Evolutionary conservation across 2,888 invertebrate genomes (phyloP).

Genomic region (Alloscopus bannaensis): DNA sequence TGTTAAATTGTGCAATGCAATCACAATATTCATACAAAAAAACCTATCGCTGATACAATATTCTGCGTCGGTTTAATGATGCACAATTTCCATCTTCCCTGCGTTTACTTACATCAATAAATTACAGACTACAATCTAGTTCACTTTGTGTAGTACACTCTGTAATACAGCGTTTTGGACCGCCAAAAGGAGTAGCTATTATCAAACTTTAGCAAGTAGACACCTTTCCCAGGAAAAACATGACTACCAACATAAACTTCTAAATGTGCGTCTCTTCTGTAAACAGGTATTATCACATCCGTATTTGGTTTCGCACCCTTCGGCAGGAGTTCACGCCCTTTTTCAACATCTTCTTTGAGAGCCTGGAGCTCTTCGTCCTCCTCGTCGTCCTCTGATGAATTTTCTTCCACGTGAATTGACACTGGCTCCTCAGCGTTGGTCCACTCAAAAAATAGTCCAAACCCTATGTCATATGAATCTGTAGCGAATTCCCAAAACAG

Average conservation of each 20-base stretch:
- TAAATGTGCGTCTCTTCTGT: constrained; percentile 95
- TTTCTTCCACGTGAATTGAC: constrained; percentile 95
- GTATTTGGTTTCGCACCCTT: constrained; percentile 73
- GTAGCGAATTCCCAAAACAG: constrained; percentile 99
- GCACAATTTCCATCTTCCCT: neutral
- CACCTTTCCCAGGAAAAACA: constrained; percentile 96
- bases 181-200: constrained; percentile 99
- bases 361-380: constrained; percentile 80
- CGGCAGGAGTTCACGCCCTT: constrained; percentile 71
- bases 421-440: constrained; percentile 90
- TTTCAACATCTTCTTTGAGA: constrained; percentile 70
- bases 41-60: too few species aligned
- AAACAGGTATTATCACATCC: constrained; percentile 95
- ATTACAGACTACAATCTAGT: neutral
- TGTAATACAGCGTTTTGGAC: constrained; percentile 98
- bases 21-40: too few species aligned
- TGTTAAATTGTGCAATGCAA: too few species aligned
- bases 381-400: constrained; percentile 88
- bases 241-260: constrained; percentile 89
- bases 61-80: too few species aligned
- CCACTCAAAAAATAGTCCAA: constrained; percentile 99
- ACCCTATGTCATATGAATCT: constrained; percentile 97
- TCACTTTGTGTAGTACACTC: constrained; percentile 95
- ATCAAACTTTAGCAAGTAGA: constrained; percentile 98
- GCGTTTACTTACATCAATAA: neutral